Evolutionary conservation across 35 echinoderm and acorn worm genomes (phyloP).

Genomic region (Stichopus chloronotus): DNA sequence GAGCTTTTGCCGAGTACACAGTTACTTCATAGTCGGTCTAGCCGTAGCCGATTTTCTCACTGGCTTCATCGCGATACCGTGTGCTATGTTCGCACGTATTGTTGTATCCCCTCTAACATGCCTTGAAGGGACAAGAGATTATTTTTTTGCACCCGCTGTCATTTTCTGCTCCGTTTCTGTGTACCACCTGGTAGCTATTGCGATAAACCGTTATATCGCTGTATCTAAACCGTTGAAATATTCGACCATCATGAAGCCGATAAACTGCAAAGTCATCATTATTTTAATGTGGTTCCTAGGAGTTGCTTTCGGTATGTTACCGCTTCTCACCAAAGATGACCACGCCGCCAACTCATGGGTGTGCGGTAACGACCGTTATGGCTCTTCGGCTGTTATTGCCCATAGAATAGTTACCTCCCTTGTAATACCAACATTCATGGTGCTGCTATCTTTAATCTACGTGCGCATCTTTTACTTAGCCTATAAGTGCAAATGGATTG

Average conservation of each 20-base stretch:
- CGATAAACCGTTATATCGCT: constrained; percentile 20
- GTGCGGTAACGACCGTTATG: constrained; percentile 2
- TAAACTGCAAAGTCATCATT: constrained; percentile 21
- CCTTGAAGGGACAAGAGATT: constrained; percentile 2
- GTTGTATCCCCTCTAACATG: constrained; percentile 10
- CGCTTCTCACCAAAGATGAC: neutral
- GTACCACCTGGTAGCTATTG: constrained; percentile 24
- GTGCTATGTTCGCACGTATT: constrained; percentile 20
- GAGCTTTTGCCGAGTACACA: constrained; percentile 4
- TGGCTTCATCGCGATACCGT: constrained; percentile 36
- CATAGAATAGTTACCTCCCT: constrained; percentile 11
- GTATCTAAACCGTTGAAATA: constrained; percentile 21
- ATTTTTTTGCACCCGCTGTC: constrained; percentile 8
- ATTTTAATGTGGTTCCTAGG: neutral
- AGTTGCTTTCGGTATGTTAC: constrained; percentile 25
- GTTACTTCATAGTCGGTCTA: constrained; percentile 42
- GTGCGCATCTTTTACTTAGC: constrained; percentile 34
- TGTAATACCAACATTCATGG: neutral
- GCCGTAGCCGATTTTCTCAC: constrained; percentile 37
- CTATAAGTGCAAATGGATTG: constrained; percentile 1
- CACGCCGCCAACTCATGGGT: neutral
- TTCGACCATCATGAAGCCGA: constrained; percentile 29
- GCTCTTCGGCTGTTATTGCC: neutral
- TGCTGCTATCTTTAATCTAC: constrained; percentile 6
- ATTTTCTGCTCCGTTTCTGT: constrained; percentile 34